Base-by-base conservation (phyloP, 2,888 invertebrate species). In the Myopa testacea region DNA sequence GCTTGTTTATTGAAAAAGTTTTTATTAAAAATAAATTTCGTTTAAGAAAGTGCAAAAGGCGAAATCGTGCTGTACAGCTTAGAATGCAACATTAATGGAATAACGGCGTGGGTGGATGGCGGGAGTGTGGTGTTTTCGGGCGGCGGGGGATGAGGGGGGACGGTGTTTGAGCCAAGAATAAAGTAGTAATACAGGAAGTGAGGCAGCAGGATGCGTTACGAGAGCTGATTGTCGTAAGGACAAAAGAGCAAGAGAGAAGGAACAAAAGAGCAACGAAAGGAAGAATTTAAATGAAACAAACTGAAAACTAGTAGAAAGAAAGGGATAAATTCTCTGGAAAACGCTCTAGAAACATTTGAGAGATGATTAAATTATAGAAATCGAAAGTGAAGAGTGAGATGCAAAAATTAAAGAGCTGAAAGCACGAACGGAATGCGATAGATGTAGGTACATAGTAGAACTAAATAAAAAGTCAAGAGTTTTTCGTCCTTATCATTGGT, bases 1-100 rank as follows among this genome's bases (percentile, higher is more conserved):
- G 65, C 26, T 74, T 74, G 74, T 74, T 74, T 74, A 74, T 74
- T 74, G 63, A 74, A 74, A 74, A 74, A 74, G 74, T 74, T 74
- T 74, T 74, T 74, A 74, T 74, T 74, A 63, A 74, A 74, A 74
- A 74, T 74, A 74, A 74, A 65, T 74, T 74, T 50, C 52, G 55
- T 34, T 55, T 55, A 55, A 70, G 70, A 55, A 70, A 70, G 37
- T 70, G 70, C 55, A 70, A 70, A 55, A 70, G 55, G 52, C 69
- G 6, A 34, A 34, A 55, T 7, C 37, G 55, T 70, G 55, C 55
- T 52, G 70, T 37, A 55, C 55, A 65, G 65, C 38, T 34, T 3
- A 38, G 34, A 37, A 16, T 65, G 65, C 14, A 38, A 10, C 65
- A 8, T 34, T 26, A 26, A 19, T 5, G 16, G 8, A 58, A 12